phyloP scores from a whole-genome alignment of 1,140 invertebrate genomes.

The Drosophila novamexicana region DNA sequence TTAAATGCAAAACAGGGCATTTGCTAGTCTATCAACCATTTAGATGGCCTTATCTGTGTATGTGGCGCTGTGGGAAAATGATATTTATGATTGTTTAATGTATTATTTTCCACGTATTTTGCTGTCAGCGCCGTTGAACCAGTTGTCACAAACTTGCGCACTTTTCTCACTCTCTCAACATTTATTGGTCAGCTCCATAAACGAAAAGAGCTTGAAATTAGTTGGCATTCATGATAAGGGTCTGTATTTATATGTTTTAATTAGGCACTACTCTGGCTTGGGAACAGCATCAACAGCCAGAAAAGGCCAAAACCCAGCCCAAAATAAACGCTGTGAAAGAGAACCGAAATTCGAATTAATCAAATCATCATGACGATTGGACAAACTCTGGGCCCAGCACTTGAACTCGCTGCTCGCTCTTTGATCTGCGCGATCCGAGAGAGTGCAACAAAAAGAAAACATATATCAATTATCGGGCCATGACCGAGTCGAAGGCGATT shows the following conservation, averaged over 20 bases:
- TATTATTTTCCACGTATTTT: slow-evolving; percentile 77
- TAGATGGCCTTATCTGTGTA: background rate
- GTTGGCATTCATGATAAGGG: slow-evolving; percentile 1
- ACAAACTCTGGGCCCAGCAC: background rate
- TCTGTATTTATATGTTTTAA: slow-evolving; percentile 42
- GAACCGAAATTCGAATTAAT: slow-evolving; percentile 66
- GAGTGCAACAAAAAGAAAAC: slow-evolving; percentile 35
- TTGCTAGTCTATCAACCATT: background rate
- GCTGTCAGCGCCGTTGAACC: slow-evolving; percentile 36
- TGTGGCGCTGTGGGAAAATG: slow-evolving; percentile 69
- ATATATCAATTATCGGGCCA: slow-evolving; percentile 80
- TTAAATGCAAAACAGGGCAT: slow-evolving; percentile 2
- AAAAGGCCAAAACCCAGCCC: background rate
- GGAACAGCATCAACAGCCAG: slow-evolving; percentile 35
- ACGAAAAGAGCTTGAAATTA: slow-evolving; percentile 4
- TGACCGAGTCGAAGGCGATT: slow-evolving; percentile 63
- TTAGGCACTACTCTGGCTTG: slow-evolving; percentile 11
- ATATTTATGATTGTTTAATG: slow-evolving; percentile 80
- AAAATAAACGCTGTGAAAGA: slow-evolving; percentile 21
- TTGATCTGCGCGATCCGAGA: slow-evolving; percentile 55
- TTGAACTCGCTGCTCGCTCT: slow-evolving; percentile 43
- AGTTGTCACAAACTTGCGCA: slow-evolving; percentile 35
- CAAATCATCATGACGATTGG: slow-evolving; percentile 69
- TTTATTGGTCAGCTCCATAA: slow-evolving; percentile 18
- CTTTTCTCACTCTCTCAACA: slow-evolving; percentile 17